Evolutionary conservation across 2,888 invertebrate species (phyloP).

Genomic region (Hemithea aestivaria): DNA sequence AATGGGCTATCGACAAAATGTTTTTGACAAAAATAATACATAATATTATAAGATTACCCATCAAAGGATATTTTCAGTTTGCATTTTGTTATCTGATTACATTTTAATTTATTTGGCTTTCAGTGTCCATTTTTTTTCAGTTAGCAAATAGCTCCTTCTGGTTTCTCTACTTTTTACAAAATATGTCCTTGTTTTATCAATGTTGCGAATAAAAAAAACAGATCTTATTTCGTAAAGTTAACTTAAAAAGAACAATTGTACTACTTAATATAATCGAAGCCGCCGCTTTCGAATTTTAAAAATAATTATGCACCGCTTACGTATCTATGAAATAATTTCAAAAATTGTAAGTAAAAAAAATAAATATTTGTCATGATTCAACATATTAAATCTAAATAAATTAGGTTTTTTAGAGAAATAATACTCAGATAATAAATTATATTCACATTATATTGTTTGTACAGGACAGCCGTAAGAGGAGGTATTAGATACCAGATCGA

Average conservation of each 20-base stretch:
- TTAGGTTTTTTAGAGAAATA: conserved; percentile 46
- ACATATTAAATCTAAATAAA: conserved; percentile 59
- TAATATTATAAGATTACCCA: conserved; percentile 14
- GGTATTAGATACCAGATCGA: conserved; percentile 54
- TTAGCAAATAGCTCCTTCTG: no score
- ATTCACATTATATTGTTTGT: conserved; percentile 45
- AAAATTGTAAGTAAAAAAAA: conserved; percentile 46
- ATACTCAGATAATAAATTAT: conserved; percentile 56
- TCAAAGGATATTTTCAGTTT: no score
- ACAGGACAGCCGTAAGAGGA: conserved; percentile 60
- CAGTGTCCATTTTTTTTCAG: no score
- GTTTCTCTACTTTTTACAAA: no score
- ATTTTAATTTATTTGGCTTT: no score
- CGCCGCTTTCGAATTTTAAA: conserved; percentile 4
- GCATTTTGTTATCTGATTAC: no score
- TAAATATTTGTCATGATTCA: conserved; percentile 74
- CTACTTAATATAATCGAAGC: conserved; percentile 24
- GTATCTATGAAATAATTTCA: conserved; percentile 34
- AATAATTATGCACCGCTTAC: conserved; percentile 51
- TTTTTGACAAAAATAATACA: conserved; percentile 3
- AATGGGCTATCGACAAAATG: no score
- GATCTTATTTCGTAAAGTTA: conserved; percentile 8
- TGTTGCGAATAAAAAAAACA: no score
- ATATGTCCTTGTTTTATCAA: no score
- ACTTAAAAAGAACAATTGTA: conserved; percentile 23